Evolutionary conservation across 2,797 vertebrate genomes (phyloP), one percentile per base, ranked within the genome.

Genomic region (Pseudochromis fuscus): DNA sequence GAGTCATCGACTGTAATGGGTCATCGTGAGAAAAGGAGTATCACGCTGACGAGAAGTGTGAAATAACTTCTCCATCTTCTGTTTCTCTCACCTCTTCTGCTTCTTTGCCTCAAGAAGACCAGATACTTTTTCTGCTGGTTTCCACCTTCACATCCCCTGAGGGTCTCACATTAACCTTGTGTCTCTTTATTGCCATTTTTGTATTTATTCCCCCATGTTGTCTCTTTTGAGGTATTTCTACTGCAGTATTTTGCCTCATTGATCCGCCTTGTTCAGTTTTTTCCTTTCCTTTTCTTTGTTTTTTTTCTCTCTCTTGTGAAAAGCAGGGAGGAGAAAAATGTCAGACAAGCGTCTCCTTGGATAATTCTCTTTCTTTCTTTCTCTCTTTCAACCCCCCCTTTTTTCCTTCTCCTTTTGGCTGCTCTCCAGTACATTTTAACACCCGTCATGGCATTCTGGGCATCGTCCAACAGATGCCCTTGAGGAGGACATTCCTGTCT

Each of bases 401-500:
- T 7, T 49, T 3, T 27, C 42, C 59, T 62, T 53, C 23, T 16
- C 28, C 7, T 23, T 79, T 87, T 92, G 90, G 89, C 89, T 7
- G 68, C 59, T 45, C 42, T 86, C 91, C 87, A 87, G 77, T 50
- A 30, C 85, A 81, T 84, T 84, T 82, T 79, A 85, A 82, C 84
- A 81, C 75, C 73, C 77, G 68, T 89, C 82, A 75, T 65, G 72
- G 69, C 48, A 60, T 64, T 70, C 84, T 83, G 86, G 79, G 82
- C 76, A 88, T 62, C 35, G 21, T 87, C 88, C 89, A 88, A 81
- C 74, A 81, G 86, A 88, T 90, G 91, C 85, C 89, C 90, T 92
- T 92, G 87, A 90, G 83, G 77, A 90, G 82, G 87, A 89, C 85
- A 90, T 91, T 93, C 90, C 90, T 87, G 87, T 91, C 91, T 92